Conservation (phyloP, 1,140 invertebrate genomes). For the Scaptodrosophila lebanonensis region DNA sequence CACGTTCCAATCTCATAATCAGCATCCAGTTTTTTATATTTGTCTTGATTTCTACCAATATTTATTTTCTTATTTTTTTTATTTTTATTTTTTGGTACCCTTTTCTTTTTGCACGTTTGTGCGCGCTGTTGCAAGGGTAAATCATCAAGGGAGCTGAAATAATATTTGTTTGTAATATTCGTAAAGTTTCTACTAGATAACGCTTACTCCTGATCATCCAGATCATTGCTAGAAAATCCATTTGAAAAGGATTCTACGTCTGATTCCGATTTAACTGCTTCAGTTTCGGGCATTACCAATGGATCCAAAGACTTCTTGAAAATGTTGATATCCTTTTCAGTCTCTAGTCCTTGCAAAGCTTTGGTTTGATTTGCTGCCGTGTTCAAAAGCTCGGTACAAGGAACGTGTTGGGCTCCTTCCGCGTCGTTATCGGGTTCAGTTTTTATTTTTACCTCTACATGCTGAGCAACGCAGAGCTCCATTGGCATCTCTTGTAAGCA, state of each 20-base stretch:
- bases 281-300: conserved; percentile 53
- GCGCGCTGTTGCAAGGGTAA: conserved; percentile 42
- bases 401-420: conserved; percentile 42
- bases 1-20: conserved; percentile 31
- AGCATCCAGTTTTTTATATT: conserved; percentile 44
- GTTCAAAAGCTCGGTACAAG: conserved; percentile 43
- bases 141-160: conserved; percentile 54
- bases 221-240: too few relatives aligned
- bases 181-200: neutral
- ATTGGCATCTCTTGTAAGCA: conserved; percentile 54
- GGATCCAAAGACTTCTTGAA: conserved; percentile 50
- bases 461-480: conserved; percentile 59
- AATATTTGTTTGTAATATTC: neutral
- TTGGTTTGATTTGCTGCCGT: conserved; percentile 19
- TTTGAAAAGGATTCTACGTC: conserved; percentile 8
- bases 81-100: conserved; percentile 3
- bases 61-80: too few relatives aligned
- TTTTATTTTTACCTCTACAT: conserved; percentile 61
- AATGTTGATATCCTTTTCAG: conserved; percentile 40
- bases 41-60: conserved; percentile 8
- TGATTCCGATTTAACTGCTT: conserved; percentile 39
- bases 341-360: conserved; percentile 6
- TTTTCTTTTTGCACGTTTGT: conserved; percentile 46
- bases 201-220: conserved; percentile 57
- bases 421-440: conserved; percentile 51